Conservation (phyloP, 1,140 invertebrate genomes). For the Drosophila azteca region DNA sequence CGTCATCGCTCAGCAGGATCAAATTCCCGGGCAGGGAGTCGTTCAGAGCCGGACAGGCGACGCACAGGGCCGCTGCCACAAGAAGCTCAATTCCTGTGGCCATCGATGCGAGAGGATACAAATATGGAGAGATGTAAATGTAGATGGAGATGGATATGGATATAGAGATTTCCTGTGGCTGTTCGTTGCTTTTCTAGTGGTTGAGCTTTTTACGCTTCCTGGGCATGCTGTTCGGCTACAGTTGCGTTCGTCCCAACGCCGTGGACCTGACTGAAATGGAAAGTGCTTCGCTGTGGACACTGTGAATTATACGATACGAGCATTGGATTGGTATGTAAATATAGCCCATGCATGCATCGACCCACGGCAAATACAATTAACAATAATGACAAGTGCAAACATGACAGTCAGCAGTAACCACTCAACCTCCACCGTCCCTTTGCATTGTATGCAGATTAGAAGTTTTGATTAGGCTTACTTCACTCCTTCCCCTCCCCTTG, state of each 20-base stretch:
- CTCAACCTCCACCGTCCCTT: not conserved
- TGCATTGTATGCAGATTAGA: constrained; percentile 51
- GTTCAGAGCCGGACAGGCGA: constrained; percentile 56
- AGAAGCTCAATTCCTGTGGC: constrained; percentile 73
- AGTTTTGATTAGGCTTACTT: constrained; percentile 52
- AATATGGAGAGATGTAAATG: too few relatives aligned
- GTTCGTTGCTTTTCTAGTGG: constrained; percentile 4
- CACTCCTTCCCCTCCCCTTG: not conserved
- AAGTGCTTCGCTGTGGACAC: constrained; percentile 23
- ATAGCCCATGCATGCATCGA: constrained; percentile 54
- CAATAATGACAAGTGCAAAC: constrained; percentile 81
- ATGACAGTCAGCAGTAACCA: constrained; percentile 44
- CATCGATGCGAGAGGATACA: constrained; percentile 30
- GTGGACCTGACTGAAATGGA: constrained; percentile 49
- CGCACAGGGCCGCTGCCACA: constrained; percentile 66
- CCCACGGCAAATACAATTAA: constrained; percentile 75
- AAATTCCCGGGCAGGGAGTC: constrained; percentile 47
- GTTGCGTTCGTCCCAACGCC: constrained; percentile 45
- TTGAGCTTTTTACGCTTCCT: constrained; percentile 38
- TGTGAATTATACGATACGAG: constrained; percentile 22
- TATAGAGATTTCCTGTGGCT: constrained; percentile 1
- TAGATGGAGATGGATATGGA: not conserved
- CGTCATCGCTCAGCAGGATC: constrained; percentile 38
- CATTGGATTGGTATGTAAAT: constrained; percentile 54
- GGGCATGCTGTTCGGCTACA: constrained; percentile 35